These are phyloP conservation scores for Hucho hucho DNA, from an alignment of 2,113 vertebrate genomes.

Conservation along the genomic window DNA sequence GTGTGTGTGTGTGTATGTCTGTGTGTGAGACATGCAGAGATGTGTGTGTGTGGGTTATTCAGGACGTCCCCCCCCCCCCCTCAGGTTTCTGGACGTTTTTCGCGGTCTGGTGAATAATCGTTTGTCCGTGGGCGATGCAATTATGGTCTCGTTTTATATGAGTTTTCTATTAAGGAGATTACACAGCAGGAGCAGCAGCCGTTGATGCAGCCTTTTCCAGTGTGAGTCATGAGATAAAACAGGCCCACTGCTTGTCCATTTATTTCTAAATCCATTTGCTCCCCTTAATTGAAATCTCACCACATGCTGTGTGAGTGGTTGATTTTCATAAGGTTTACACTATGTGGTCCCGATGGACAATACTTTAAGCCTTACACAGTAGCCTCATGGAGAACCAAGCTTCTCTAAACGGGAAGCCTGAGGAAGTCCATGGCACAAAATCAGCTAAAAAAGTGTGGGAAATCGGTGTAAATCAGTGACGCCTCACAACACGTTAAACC, in stretches of 20 bases:
- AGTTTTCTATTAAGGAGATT: constrained; percentile 43
- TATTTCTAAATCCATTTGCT: constrained; percentile 34
- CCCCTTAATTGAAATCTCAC: constrained; percentile 37
- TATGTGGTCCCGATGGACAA: too few relatives aligned
- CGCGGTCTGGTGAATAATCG: constrained; percentile 39
- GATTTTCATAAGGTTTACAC: too few relatives aligned
- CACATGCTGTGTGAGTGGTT: too few relatives aligned
- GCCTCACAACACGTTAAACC: too few relatives aligned
- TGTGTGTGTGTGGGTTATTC: not conserved
- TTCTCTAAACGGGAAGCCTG: too few relatives aligned
- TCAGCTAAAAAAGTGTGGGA: too few relatives aligned
- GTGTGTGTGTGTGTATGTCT: not conserved
- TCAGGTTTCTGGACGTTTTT: constrained; percentile 20
- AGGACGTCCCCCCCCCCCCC: not conserved
- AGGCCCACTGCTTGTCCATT: not conserved
- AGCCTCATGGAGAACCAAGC: too few relatives aligned
- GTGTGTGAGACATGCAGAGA: not conserved
- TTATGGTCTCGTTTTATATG: constrained; percentile 31
- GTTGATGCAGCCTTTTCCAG: constrained; percentile 1
- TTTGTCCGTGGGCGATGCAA: constrained; percentile 15
- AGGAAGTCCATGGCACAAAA: too few relatives aligned
- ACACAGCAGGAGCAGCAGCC: constrained; percentile 26
- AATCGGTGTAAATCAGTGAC: too few relatives aligned
- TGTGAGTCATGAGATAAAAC: constrained; percentile 15
- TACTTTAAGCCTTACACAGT: too few relatives aligned